Evolutionary conservation across 2,888 invertebrate species (phyloP), one percentile per base, ranked within the genome.

Genomic region (Diloba caeruleocephala): DNA sequence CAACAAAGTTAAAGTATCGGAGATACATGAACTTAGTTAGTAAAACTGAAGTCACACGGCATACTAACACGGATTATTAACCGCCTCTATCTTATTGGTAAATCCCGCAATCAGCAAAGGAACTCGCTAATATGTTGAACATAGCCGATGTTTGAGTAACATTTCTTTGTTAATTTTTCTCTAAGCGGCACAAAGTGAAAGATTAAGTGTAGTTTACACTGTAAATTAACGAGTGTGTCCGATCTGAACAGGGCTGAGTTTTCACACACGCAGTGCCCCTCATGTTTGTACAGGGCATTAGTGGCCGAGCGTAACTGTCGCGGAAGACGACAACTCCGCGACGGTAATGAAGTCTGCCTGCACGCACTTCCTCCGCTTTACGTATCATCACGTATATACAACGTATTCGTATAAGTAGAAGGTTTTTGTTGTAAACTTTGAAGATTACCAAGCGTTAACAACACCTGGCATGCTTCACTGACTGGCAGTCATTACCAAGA

Each of bases 171-270:
- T 89, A 90, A 91, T 90, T 88, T 84, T 69, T 82, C 76, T 88
- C 71, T 87, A 88, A 88, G 85, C 84, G 81, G 81, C 74, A 88
- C 85, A 91, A 90, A 92, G 88, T 89, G 88, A 89, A 89, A 87
- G 85, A 92, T 90, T 90, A 91, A 88, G 82, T 82, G 72, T 71
- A 71, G 88, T 90, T 88, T 89, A 79, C 85, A 66, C 74, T 78
- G 65, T 64, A 69, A 61, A 83, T 92, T 92, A 90, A 84, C 89
- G 72, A 78, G 78, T 79, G 74, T 72, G 78, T 83, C 78, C 77
- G 84, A 87, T 89, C 73, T 84, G 87, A 84, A 86, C 87, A 87
- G 81, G 82, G 70, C 85, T 80, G 81, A 82, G 87, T 87, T 92
- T 71, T 90, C 90, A 89, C 90, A 88, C 85, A 88, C 88, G 81